Conservation (phyloP, 2,888 invertebrate species). For the Ceratothoa steindachneri region DNA sequence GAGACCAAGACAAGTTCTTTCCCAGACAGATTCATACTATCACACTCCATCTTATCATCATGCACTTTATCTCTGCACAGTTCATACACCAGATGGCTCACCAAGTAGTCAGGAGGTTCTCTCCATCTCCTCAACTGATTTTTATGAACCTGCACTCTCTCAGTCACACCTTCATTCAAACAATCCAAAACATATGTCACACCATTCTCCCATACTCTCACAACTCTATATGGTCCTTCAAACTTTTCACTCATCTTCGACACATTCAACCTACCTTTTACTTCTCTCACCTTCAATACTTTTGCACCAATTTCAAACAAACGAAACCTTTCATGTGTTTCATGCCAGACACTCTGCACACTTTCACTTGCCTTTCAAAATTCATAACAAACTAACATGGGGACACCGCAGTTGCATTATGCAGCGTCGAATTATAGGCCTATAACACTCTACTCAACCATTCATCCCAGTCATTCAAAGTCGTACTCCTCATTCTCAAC, state of each 20-base stretch:
- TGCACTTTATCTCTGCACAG: no score
- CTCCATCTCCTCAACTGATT: neutral
- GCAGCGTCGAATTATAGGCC: neutral
- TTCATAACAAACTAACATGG: neutral
- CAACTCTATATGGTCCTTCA: neutral
- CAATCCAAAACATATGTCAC: neutral
- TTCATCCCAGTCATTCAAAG: neutral
- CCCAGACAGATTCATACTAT: no score
- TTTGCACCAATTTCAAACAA: neutral
- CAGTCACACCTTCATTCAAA: neutral
- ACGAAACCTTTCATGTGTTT: neutral
- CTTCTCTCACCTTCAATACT: neutral
- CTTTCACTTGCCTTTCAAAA: neutral
- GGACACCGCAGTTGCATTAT: neutral
- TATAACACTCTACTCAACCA: neutral
- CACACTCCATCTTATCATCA: no score
- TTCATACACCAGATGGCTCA: no score
- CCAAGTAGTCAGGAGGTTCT: neutral
- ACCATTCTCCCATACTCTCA: neutral
- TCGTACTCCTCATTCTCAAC: neutral
- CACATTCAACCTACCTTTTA: neutral
- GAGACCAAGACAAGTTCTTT: no score
- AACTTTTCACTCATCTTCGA: neutral
- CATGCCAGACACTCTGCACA: neutral
- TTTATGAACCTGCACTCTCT: neutral